Conservation (phyloP, 2,797 vertebrate species). For the Pampus argenteus region DNA sequence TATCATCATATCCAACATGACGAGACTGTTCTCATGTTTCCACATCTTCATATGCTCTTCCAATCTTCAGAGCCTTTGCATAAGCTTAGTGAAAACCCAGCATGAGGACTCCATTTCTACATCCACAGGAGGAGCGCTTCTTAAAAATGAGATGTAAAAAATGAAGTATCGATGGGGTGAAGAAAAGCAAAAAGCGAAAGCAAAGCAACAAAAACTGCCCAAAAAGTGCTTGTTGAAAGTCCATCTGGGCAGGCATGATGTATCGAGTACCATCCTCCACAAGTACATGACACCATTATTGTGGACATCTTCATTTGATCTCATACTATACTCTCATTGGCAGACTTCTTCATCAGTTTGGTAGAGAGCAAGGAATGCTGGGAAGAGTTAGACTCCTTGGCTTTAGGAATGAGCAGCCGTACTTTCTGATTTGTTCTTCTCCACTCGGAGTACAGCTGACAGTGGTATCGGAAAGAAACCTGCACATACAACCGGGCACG, state of each 20-base stretch:
- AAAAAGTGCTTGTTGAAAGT: conserved; percentile 58
- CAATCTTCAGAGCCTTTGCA: conserved; percentile 34
- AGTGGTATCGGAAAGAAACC: conserved; percentile 98
- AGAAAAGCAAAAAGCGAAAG: conserved; percentile 22
- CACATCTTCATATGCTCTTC: background rate
- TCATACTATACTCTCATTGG: conserved; percentile 94
- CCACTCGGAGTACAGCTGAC: conserved; percentile 98
- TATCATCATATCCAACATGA: background rate
- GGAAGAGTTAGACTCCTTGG: conserved; percentile 83
- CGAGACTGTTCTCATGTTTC: conserved; percentile 1
- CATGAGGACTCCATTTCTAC: conserved; percentile 24
- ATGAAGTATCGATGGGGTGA: conserved; percentile 23
- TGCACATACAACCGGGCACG: conserved; percentile 42
- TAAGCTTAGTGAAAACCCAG: conserved; percentile 33
- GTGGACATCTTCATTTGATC: conserved; percentile 4
- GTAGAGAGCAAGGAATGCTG: conserved; percentile 90
- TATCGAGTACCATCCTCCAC: conserved; percentile 37
- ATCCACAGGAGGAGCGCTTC: conserved; percentile 15
- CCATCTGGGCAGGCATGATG: conserved; percentile 38
- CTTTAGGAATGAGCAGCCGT: conserved; percentile 88
- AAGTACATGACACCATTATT: conserved; percentile 43
- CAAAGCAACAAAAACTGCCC: conserved; percentile 52
- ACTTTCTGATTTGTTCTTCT: conserved; percentile 96
- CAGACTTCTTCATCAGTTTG: conserved; percentile 90
- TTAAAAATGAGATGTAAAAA: conserved; percentile 33